Base-by-base conservation (phyloP, 2,113 vertebrate species). In the Sigmodon hispidus region DNA sequence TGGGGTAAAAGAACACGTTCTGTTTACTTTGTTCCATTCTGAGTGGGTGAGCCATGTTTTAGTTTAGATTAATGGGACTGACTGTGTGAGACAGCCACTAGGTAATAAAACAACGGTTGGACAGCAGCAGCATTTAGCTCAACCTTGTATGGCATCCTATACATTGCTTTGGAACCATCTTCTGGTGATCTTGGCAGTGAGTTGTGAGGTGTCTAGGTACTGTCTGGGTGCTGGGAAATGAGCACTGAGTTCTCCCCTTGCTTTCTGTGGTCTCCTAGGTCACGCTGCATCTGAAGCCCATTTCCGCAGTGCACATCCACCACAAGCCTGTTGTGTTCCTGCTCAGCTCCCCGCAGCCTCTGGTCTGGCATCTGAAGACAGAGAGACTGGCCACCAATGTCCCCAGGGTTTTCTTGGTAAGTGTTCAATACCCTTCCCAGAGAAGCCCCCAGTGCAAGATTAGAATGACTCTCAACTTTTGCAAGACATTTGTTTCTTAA, bases 261-360 rank as follows among this genome's bases (percentile, higher is more conserved):
- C 34, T 95, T 96, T 81, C 95, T 2, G 89, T 94, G 98, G 96
- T 84, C 97, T 93, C 90, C 15, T 73, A 99, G 99, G 99, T 99
- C 96, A 98, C 98, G 0, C 98, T 99, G 93, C 99, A 99, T 97
- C 98, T 99, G 98, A 99, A 99, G 97, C 99, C 99, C 52, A 99
- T 99, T 98, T 99, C 99, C 70, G 99, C 99, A 0, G 96, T 99
- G 90, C 97, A 98, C 91, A 97, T 98, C 96, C 99, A 99, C 98
- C 98, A 99, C 90, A 99, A 99, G 97, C 99, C 99, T 21, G 96
- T 99, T 92, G 99, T 99, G 95, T 99, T 99, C 85, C 97, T 99
- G 97, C 99, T 99, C 87, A 99, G 99, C 98, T 99, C 99, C 79
- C 99, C 99, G 6, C 98, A 98, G 93, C 98, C 99, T 2, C 93